Conservation (phyloP, 2,888 invertebrate genomes). For the Catonia carolina region DNA sequence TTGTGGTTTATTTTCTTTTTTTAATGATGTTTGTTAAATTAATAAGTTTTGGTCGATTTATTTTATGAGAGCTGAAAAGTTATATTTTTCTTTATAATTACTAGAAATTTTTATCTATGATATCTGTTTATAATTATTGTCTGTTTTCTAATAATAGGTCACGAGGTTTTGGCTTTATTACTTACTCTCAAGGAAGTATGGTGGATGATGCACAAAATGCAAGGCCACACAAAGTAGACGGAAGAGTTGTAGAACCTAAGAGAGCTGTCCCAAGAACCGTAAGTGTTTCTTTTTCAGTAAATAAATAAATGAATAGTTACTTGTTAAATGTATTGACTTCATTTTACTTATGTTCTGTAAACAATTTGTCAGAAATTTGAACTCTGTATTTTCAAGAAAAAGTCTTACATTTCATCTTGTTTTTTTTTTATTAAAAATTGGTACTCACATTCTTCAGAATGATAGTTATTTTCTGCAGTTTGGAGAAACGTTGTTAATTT, state of each 20-base stretch:
- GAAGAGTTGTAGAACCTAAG: slow-evolving; percentile 89
- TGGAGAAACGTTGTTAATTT: too few relatives aligned
- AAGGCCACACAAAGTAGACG: slow-evolving; percentile 55
- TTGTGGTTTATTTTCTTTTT: neutral
- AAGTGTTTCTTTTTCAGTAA: slow-evolving; percentile 31
- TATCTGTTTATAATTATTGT: too few relatives aligned
- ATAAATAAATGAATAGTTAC: neutral
- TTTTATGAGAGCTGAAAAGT: neutral
- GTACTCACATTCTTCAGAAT: too few relatives aligned
- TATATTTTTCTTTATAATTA: too few relatives aligned
- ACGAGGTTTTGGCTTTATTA: slow-evolving; percentile 96
- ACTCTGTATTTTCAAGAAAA: too few relatives aligned
- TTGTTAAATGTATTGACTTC: neutral
- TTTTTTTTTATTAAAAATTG: too few relatives aligned
- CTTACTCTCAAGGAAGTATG: slow-evolving; percentile 87
- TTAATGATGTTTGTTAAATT: neutral
- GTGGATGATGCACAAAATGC: slow-evolving; percentile 88
- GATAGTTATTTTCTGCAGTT: too few relatives aligned
- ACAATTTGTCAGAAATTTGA: too few relatives aligned
- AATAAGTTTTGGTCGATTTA: neutral
- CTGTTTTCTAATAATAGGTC: too few relatives aligned
- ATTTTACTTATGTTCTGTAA: too few relatives aligned
- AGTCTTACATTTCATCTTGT: too few relatives aligned
- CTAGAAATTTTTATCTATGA: too few relatives aligned
- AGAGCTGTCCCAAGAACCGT: slow-evolving; percentile 83